Evolutionary conservation across 2,113 vertebrate species (phyloP).

Genomic region (Poecile atricapillus): DNA sequence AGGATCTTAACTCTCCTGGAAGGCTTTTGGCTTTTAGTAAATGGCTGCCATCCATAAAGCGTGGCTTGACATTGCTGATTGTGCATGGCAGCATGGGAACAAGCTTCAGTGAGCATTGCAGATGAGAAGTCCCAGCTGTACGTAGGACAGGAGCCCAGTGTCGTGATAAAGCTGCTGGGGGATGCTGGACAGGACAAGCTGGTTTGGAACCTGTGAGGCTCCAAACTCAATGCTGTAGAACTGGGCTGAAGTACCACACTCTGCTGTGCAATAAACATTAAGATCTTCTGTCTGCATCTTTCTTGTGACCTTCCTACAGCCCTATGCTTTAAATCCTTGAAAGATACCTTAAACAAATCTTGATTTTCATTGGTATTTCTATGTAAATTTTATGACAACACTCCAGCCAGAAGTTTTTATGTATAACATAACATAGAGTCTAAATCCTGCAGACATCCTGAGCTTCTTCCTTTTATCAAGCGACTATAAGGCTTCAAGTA

Average conservation of each 20-base stretch:
- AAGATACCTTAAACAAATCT: not conserved
- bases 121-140: not conserved
- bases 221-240: not conserved
- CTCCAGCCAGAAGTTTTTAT: not conserved
- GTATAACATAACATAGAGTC: not conserved
- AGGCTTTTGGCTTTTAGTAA: not conserved
- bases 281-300: not conserved
- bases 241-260: not conserved
- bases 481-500: not conserved
- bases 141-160: not conserved
- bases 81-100: not conserved
- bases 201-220: not conserved
- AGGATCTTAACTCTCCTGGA: not conserved
- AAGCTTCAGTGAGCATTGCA: not conserved
- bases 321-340: not conserved
- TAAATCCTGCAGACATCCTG: not conserved
- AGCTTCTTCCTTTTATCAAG: not conserved
- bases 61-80: rapidly evolving
- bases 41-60: not conserved
- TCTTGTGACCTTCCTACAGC: not conserved
- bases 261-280: not conserved
- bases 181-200: not conserved
- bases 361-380: not conserved
- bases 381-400: not conserved
- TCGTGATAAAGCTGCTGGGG: not conserved